Evolutionary conservation across 2,113 vertebrate species (phyloP).

Genomic region (Cisticola juncidis): DNA sequence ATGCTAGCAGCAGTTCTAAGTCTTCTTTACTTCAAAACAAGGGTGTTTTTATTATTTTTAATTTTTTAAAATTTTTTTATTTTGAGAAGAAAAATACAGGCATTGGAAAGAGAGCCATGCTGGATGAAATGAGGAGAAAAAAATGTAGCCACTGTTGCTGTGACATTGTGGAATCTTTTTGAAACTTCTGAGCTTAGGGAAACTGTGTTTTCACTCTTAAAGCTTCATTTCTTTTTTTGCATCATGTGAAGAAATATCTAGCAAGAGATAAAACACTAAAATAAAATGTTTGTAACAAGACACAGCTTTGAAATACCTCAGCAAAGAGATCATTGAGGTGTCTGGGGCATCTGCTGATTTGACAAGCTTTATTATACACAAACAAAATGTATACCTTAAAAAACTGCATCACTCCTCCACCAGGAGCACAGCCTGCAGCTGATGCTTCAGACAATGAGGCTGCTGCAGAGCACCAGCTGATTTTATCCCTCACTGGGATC

Average conservation of each 20-base stretch:
- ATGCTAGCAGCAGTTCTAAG: slow-evolving; percentile 55
- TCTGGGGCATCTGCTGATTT: not conserved
- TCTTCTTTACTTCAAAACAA: slow-evolving; percentile 5
- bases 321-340: not conserved
- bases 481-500: not conserved
- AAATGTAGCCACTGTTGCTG: not conserved
- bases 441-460: not conserved
- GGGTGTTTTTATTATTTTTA: no score
- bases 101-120: not conserved
- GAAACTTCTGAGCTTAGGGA: not conserved
- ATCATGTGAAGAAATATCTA: not conserved
- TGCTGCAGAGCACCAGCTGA: not conserved
- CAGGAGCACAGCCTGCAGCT: not conserved
- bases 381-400: not conserved
- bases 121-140: slow-evolving; percentile 27
- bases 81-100: not conserved
- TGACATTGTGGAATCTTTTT: not conserved
- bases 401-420: not conserved
- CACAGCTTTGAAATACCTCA: not conserved
- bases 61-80: not conserved
- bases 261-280: not conserved
- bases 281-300: not conserved
- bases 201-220: not conserved
- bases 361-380: not conserved
- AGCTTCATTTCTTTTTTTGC: not conserved